Evolutionary conservation across 2,113 vertebrate species (phyloP).

Genomic region (Pollimyrus isidori): DNA sequence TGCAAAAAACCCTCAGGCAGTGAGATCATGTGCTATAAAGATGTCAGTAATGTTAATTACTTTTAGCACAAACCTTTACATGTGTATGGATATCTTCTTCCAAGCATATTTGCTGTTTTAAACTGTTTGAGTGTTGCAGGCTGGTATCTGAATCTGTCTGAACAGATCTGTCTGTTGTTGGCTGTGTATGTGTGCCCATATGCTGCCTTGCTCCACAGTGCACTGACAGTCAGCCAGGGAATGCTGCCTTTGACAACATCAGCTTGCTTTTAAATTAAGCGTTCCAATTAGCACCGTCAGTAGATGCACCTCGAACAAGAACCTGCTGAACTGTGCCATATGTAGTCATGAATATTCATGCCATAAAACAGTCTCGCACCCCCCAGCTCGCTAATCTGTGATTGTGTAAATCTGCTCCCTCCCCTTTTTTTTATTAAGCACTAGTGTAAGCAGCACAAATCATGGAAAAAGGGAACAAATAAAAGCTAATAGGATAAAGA

Average conservation of each 20-base stretch:
- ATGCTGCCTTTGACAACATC: constrained; percentile 13
- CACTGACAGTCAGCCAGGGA: constrained; percentile 2
- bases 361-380: constrained; percentile 3
- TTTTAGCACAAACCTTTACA: not conserved
- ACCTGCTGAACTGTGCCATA: constrained; percentile 18
- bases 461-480: not conserved
- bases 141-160: not conserved
- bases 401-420: not conserved
- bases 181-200: not conserved
- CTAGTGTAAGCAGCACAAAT: not conserved
- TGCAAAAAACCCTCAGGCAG: not conserved
- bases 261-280: constrained; percentile 24
- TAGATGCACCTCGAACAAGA: constrained; percentile 13
- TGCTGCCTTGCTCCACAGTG: not conserved
- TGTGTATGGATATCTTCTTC: not conserved
- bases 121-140: not conserved
- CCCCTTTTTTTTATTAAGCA: not conserved
- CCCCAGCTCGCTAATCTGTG: not conserved
- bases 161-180: not conserved
- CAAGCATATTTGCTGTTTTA: not conserved
- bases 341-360: constrained; percentile 22
- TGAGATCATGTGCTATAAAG: not conserved
- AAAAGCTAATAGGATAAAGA: not conserved
- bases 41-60: not conserved
- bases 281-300: constrained; percentile 17